These are phyloP conservation scores for Clarias laeviceps DNA, from an alignment of 2,797 vertebrate genomes.

Conservation along the genomic window DNA sequence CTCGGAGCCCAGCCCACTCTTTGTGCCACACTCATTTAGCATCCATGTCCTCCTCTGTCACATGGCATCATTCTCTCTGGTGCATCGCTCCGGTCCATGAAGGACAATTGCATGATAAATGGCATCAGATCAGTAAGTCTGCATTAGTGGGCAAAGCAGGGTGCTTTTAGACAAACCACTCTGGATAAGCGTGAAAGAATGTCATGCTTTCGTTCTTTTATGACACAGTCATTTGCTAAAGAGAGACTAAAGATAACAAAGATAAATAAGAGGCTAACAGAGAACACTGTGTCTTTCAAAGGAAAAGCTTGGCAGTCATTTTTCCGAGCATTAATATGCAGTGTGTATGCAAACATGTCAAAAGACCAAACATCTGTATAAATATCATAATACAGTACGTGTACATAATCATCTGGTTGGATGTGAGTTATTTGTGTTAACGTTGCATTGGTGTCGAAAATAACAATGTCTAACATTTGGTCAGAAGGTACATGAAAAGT, in stretches of 20 bases:
- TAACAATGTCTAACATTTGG: background rate
- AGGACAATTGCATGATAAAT: slow-evolving; percentile 73
- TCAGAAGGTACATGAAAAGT: background rate
- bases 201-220: slow-evolving; percentile 49
- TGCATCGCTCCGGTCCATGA: slow-evolving; percentile 49
- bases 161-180: slow-evolving; percentile 61
- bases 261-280: background rate
- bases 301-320: background rate
- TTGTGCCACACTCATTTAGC: slow-evolving; percentile 79
- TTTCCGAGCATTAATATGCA: slow-evolving; percentile 26
- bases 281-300: background rate
- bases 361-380: background rate
- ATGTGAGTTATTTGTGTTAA: background rate
- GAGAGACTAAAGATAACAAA: slow-evolving; percentile 49
- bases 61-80: slow-evolving; percentile 67
- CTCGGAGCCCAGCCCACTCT: slow-evolving; percentile 64
- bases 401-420: background rate
- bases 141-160: slow-evolving; percentile 60
- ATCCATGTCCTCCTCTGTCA: slow-evolving; percentile 71
- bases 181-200: slow-evolving; percentile 67
- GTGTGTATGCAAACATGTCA: slow-evolving; percentile 24
- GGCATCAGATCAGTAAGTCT: slow-evolving; percentile 68
- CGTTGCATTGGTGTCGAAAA: background rate
- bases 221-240: slow-evolving; percentile 12
- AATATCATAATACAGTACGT: background rate